Evolutionary conservation across 2,113 vertebrate species (phyloP).

Genomic region (Athene cunicularia): DNA sequence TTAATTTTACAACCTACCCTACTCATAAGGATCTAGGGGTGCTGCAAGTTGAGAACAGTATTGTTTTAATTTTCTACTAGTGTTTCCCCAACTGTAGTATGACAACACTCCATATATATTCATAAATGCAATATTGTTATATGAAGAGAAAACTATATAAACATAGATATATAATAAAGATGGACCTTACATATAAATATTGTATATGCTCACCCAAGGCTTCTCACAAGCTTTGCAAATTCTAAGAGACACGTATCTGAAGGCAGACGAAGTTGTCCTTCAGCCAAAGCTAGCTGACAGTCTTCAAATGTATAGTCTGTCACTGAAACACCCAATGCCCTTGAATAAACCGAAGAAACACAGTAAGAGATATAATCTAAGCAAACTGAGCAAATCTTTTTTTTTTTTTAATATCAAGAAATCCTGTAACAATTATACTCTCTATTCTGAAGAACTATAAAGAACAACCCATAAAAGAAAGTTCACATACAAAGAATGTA

Average conservation of each 20-base stretch:
- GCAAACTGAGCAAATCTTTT: background rate
- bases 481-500: background rate
- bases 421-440: background rate
- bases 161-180: background rate
- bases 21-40: background rate
- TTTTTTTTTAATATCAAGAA: background rate
- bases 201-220: conserved; percentile 85
- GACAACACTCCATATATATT: background rate
- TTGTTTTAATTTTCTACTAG: background rate
- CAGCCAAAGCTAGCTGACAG: conserved; percentile 94
- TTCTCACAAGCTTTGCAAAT: conserved; percentile 92
- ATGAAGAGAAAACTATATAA: background rate
- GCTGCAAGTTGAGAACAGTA: background rate
- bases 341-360: conserved; percentile 59
- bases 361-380: background rate
- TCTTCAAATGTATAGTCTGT: conserved; percentile 98
- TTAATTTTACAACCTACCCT: background rate
- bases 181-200: background rate
- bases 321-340: conserved; percentile 89
- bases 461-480: background rate
- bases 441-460: background rate
- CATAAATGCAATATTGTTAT: background rate
- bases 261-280: conserved; percentile 92
- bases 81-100: background rate
- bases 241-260: conserved; percentile 91